A percentile compares a stretch with the other conserved stretches of the same genome.
Evolutionary conservation across 2,888 invertebrate species (phyloP).

Genomic region (Andrena minutula): DNA sequence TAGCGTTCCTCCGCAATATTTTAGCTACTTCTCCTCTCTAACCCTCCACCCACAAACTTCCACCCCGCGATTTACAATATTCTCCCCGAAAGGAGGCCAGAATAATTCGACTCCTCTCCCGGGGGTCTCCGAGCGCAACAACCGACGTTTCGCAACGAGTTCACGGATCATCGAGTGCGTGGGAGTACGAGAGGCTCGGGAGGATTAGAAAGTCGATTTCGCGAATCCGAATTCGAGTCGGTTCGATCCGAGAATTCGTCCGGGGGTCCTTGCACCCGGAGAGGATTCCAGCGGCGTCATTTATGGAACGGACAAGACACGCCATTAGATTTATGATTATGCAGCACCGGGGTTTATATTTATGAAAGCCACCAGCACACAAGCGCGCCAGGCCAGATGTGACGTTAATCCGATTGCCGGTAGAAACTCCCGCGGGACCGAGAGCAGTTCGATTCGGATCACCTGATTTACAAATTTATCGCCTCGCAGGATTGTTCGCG

Average conservation of each 20-base stretch:
- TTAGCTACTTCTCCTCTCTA: background rate
- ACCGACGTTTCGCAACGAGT: conserved; percentile 22
- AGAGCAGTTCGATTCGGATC: conserved; percentile 47
- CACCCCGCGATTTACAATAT: background rate
- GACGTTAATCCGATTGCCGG: conserved; percentile 63
- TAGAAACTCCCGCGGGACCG: conserved; percentile 56
- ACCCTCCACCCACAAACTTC: background rate
- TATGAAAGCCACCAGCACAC: conserved; percentile 59
- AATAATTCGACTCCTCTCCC: background rate
- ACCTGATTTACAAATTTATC: conserved; percentile 46
- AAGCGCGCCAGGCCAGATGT: conserved; percentile 38
- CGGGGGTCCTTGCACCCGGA: conserved; percentile 62
- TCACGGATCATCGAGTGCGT: conserved; percentile 28
- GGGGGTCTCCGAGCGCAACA: background rate
- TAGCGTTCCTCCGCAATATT: background rate
- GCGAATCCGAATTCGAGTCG: conserved; percentile 57
- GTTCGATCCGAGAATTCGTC: conserved; percentile 50
- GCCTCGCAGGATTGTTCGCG: background rate
- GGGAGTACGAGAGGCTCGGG: conserved; percentile 19
- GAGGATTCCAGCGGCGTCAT: conserved; percentile 64
- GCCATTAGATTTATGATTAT: conserved; percentile 68
- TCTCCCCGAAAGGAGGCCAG: background rate
- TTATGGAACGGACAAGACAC: conserved; percentile 64
- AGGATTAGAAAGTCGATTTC: conserved; percentile 62
- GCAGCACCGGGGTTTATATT: conserved; percentile 64